These are phyloP conservation scores for Drosophila heteroneura DNA, from an alignment of 2,888 invertebrate species.

Conservation along the genomic window DNA sequence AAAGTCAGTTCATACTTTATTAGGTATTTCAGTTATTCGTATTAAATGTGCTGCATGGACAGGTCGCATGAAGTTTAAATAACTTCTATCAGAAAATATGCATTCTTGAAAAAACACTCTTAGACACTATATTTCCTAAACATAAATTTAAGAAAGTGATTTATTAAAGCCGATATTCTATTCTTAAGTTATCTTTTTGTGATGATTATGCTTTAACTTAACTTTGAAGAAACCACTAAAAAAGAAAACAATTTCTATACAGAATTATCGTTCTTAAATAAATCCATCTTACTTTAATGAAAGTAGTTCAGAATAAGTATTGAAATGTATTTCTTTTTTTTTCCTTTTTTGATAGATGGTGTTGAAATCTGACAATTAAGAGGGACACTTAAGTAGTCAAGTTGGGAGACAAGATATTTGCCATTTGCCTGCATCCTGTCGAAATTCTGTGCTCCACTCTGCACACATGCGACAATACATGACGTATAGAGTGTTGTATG, in stretches of 20 bases:
- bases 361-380: slow-evolving; percentile 42
- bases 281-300: not conserved
- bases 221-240: not conserved
- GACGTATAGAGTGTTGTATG: slow-evolving; percentile 44
- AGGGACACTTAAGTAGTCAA: slow-evolving; percentile 33
- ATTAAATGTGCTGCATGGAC: not conserved
- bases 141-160: not conserved
- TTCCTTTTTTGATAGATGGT: not conserved
- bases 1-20: not conserved
- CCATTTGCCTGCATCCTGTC: slow-evolving; percentile 60
- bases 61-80: not conserved
- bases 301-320: not conserved
- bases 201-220: not conserved
- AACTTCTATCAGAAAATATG: not conserved
- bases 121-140: not conserved
- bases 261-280: not conserved
- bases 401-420: slow-evolving; percentile 27
- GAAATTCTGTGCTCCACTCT: slow-evolving; percentile 21
- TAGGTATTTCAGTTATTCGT: not conserved
- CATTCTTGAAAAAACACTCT: not conserved
- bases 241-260: not conserved
- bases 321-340: not conserved
- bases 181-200: not conserved
- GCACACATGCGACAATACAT: slow-evolving; percentile 55
- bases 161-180: not conserved